Conservation (phyloP, 1,140 invertebrate species). For the Adoxophyes honmai region DNA sequence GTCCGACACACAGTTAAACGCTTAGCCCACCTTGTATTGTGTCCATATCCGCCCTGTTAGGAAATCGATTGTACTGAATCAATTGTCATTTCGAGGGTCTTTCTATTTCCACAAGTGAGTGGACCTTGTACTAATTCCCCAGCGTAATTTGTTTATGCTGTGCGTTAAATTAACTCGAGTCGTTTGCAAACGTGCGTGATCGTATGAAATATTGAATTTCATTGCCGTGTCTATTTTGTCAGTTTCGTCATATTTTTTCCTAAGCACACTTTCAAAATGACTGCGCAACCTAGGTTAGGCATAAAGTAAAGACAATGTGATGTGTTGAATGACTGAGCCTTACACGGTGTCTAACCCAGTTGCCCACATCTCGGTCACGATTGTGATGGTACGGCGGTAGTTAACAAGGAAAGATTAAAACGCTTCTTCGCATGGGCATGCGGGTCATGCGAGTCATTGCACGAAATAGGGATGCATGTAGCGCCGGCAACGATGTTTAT, state of each 20-base stretch:
- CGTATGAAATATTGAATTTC: too few relatives aligned
- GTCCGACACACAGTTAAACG: not conserved
- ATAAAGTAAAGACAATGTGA: not conserved
- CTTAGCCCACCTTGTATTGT: conserved; percentile 3
- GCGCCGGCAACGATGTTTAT: conserved; percentile 9
- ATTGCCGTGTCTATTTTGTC: too few relatives aligned
- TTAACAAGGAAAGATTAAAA: not conserved
- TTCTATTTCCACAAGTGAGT: not conserved
- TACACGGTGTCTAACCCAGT: not conserved
- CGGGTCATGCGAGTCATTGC: too few relatives aligned
- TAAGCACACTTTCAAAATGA: too few relatives aligned
- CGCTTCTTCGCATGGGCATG: too few relatives aligned
- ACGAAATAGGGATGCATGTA: conserved; percentile 6
- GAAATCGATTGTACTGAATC: conserved; percentile 1
- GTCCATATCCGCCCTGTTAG: conserved; percentile 5
- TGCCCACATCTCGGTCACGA: not conserved
- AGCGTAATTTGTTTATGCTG: not conserved
- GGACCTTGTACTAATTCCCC: not conserved
- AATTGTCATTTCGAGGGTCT: conserved; percentile 10
- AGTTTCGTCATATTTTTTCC: too few relatives aligned
- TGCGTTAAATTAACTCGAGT: not conserved
- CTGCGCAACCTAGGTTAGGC: not conserved
- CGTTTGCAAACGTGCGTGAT: too few relatives aligned
- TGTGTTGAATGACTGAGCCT: not conserved
- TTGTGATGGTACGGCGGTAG: not conserved